Evolutionary conservation across 2,888 invertebrate species (phyloP).

Genomic region (Proisotoma minuta): DNA sequence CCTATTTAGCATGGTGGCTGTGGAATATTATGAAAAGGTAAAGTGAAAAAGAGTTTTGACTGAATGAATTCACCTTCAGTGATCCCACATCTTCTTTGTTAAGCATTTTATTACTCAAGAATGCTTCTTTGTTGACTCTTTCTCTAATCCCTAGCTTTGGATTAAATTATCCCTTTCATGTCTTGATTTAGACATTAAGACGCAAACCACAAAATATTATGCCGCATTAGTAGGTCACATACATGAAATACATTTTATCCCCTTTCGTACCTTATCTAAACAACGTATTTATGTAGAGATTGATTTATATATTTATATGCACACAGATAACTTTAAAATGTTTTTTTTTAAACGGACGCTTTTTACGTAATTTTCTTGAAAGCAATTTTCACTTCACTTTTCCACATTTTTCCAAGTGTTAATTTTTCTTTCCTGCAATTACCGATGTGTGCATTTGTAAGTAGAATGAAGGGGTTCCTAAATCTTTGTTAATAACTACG

Average conservation of each 20-base stretch:
- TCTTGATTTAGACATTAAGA: conserved; percentile 16
- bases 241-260: no score
- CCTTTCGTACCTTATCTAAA: no score
- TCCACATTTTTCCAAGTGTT: not conserved
- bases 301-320: no score
- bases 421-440: not conserved
- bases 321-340: no score
- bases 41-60: no score
- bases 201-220: no score
- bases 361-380: not conserved
- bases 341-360: no score
- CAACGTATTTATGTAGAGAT: no score
- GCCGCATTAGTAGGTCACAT: not conserved
- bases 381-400: not conserved
- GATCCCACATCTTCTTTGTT: no score
- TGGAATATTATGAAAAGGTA: no score
- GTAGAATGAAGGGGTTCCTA: not conserved
- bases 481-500: conserved; percentile 2
- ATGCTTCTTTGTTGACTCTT: not conserved
- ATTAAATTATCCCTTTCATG: conserved; percentile 11
- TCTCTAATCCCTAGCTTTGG: conserved; percentile 14
- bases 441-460: not conserved
- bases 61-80: no score
- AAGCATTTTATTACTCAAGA: not conserved
- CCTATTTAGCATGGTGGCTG: no score